Evolutionary conservation across 2,113 vertebrate species (phyloP).

Genomic region (Phalacrocorax aristotelis): DNA sequence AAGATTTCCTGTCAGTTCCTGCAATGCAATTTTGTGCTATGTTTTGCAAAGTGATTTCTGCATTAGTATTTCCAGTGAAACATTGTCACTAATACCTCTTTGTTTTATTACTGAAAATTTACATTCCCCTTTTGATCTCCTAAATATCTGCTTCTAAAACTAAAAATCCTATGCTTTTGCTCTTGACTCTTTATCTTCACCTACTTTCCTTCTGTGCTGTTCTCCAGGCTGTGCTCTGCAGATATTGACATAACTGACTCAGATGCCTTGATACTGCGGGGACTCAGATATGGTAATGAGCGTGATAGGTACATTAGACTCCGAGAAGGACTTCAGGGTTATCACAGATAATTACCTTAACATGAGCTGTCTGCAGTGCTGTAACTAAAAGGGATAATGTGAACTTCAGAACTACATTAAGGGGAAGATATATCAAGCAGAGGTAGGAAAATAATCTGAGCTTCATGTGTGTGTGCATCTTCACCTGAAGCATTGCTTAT

Average conservation of each 20-base stretch:
- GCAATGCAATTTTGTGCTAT: not conserved
- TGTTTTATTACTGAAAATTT: not conserved
- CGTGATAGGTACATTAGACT: slow-evolving; percentile 9
- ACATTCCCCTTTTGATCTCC: not conserved
- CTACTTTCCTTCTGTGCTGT: not conserved
- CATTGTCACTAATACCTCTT: not conserved
- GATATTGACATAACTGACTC: not conserved
- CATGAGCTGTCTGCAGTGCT: not conserved
- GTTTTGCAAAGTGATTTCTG: not conserved
- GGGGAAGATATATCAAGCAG: not conserved
- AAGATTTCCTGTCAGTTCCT: not conserved
- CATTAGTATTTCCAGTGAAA: not conserved
- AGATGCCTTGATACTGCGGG: not conserved
- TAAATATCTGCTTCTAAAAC: not conserved
- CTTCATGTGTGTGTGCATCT: not conserved
- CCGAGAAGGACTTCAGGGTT: slow-evolving; percentile 27
- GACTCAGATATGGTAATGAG: not conserved
- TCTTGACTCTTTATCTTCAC: not conserved
- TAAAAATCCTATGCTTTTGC: not conserved
- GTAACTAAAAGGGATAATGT: slow-evolving; percentile 26
- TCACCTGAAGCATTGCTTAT: not conserved
- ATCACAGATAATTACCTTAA: slow-evolving; percentile 41
- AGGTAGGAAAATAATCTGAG: not conserved
- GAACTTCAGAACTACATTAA: slow-evolving; percentile 8
- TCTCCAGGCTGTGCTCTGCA: not conserved